Base-by-base conservation (phyloP, 2,888 invertebrate genomes). In the Cantharis rustica region DNA sequence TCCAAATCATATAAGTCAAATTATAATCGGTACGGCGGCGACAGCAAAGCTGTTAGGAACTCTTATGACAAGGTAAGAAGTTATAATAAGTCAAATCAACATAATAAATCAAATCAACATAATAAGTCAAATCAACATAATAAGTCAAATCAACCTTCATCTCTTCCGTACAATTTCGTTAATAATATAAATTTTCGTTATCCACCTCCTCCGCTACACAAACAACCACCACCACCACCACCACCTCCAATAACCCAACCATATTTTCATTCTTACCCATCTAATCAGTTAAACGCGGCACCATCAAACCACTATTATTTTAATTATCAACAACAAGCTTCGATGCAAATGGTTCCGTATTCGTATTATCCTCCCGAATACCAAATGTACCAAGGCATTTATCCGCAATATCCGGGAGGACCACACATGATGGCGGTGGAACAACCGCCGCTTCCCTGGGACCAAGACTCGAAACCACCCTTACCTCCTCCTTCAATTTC, bases 71-170 rank as follows among this genome's bases (percentile, higher is more conserved):
- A 80, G 82, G 80, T 78, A 78, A 81, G 82, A 76, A 75, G 79
- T 69, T 77, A 77, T 79, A 82, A 76, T 79, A 82, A 81, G 71
- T 77, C 31, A 79, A 79, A 87, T 79, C 89, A 89, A 85, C 89
- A n/a, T n/a, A n/a, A n/a, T n/a, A n/a, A n/a, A n/a, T n/a, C n/a
- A n/a, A n/a, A n/a, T n/a, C n/a, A n/a, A n/a, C n/a, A n/a, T n/a
- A n/a, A n/a, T n/a, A n/a, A n/a, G n/a, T n/a, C n/a, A n/a, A n/a
- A n/a, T n/a, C n/a, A n/a, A n/a, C n/a, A 77, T 79, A 82, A 76
- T 79, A 82, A 81, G 71, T 77, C 31, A 79, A 79, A 87, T 79
- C 89, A 89, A 85, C 89, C 89, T 83, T 88, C 89, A 85, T 89
- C 89, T 83, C 85, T 87, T 20, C 61, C 77, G n/a, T 47, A 47